phyloP scores from a whole-genome alignment of 2,888 invertebrate species.

The Melangyna quadrimaculata region DNA sequence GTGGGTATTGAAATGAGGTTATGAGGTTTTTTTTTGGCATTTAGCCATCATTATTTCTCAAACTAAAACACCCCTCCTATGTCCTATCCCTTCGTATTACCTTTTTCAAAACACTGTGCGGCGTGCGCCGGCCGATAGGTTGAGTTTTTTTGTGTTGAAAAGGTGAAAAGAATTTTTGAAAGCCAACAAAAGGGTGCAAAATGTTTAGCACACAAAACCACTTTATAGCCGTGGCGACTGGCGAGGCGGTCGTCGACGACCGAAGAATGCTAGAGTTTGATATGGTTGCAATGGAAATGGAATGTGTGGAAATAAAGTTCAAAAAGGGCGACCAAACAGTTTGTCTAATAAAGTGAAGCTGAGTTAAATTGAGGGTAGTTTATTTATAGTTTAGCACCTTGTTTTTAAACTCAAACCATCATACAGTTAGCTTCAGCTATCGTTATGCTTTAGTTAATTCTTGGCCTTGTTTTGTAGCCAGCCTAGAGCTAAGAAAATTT shows the following conservation, averaged over 20 bases:
- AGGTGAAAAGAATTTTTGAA: background rate
- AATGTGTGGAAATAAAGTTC: background rate
- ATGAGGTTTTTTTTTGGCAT: constrained; percentile 42
- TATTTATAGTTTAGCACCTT: background rate
- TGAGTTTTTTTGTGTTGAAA: background rate
- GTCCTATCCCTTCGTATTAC: no score
- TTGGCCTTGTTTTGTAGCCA: background rate
- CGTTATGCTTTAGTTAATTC: background rate
- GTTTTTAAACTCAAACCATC: background rate
- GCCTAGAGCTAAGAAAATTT: background rate
- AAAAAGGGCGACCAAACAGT: background rate
- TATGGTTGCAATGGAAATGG: no score
- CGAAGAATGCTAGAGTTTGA: background rate
- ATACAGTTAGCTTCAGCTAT: background rate
- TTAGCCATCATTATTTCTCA: constrained; percentile 13
- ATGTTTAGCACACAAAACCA: background rate
- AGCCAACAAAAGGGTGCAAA: background rate
- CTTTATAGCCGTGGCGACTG: background rate
- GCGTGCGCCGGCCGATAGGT: no score
- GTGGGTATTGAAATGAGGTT: constrained; percentile 54
- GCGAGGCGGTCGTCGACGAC: background rate
- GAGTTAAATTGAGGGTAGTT: background rate
- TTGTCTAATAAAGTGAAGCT: background rate
- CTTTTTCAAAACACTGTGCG: no score
- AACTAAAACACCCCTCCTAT: background rate